Conservation (phyloP, 2,888 invertebrate genomes). For the Agrotis segetum region DNA sequence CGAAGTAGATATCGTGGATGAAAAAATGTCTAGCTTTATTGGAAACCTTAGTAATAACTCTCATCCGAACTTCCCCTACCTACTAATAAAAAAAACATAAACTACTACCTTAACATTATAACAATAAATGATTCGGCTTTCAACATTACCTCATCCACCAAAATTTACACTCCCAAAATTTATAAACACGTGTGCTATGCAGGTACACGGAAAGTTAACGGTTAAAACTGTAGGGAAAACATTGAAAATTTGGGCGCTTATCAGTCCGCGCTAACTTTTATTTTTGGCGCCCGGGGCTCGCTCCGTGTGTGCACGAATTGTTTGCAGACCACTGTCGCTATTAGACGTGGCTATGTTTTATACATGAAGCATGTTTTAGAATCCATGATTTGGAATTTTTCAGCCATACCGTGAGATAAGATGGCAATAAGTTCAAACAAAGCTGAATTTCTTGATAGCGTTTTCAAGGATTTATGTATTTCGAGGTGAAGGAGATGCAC, state of each 20-base stretch:
- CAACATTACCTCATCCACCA: constrained; percentile 63
- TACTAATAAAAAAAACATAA: no score
- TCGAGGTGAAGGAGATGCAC: no score
- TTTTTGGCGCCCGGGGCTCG: constrained; percentile 84
- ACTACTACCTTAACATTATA: no score
- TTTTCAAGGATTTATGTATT: no score
- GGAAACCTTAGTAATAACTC: no score
- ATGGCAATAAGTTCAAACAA: no score
- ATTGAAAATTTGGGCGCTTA: constrained; percentile 90
- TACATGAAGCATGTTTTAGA: neutral
- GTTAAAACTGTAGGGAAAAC: constrained; percentile 83
- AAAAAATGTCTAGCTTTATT: no score
- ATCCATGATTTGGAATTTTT: no score
- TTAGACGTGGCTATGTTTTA: constrained; percentile 57
- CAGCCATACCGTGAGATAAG: no score
- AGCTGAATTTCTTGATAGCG: no score
- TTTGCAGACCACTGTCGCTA: constrained; percentile 63
- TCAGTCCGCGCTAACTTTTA: constrained; percentile 87
- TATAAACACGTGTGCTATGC: constrained; percentile 72
- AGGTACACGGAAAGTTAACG: constrained; percentile 65
- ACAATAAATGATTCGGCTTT: neutral
- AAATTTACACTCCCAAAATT: constrained; percentile 40
- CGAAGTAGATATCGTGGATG: no score
- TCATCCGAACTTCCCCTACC: no score
- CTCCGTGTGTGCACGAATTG: constrained; percentile 80